These are phyloP conservation scores for Marronus borbonicus DNA, from an alignment of 2,888 invertebrate genomes.

Conservation along the genomic window DNA sequence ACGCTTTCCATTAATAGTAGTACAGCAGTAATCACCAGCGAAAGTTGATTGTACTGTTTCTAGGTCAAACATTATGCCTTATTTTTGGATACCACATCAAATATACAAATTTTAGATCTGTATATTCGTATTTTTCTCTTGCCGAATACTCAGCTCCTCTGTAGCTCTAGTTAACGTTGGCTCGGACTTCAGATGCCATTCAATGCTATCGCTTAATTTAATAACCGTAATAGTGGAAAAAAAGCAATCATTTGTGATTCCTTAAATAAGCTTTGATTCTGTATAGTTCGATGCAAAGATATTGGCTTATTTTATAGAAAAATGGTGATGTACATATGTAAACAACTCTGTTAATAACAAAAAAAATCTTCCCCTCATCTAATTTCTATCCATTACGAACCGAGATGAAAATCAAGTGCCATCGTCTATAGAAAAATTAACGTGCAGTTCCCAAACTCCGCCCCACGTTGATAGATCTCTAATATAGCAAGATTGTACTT, in stretches of 20 bases:
- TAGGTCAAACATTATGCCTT: constrained; percentile 57
- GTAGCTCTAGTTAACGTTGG: not conserved
- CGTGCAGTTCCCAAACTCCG: not conserved
- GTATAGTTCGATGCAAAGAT: not conserved
- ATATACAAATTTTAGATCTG: constrained; percentile 39
- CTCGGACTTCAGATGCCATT: not conserved
- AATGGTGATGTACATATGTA: not conserved
- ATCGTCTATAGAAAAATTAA: constrained; percentile 11
- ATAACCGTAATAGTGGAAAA: constrained; percentile 3
- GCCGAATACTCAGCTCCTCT: not conserved
- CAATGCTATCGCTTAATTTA: not conserved
- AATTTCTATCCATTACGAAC: not conserved
- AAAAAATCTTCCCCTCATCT: not conserved
- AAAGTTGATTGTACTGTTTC: constrained; percentile 61
- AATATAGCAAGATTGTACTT: constrained; percentile 33
- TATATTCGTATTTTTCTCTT: constrained; percentile 10
- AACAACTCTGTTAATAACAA: not conserved
- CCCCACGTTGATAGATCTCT: constrained; percentile 6
- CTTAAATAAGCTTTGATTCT: not conserved
- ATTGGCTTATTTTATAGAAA: not conserved
- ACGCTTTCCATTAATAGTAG: constrained; percentile 59
- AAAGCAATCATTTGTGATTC: not conserved
- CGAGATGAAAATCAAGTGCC: not conserved
- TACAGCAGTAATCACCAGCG: constrained; percentile 59
- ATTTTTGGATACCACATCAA: constrained; percentile 57